phyloP scores from a whole-genome alignment of 2,797 vertebrate genomes.

The Tenualosa thibaudeaui region DNA sequence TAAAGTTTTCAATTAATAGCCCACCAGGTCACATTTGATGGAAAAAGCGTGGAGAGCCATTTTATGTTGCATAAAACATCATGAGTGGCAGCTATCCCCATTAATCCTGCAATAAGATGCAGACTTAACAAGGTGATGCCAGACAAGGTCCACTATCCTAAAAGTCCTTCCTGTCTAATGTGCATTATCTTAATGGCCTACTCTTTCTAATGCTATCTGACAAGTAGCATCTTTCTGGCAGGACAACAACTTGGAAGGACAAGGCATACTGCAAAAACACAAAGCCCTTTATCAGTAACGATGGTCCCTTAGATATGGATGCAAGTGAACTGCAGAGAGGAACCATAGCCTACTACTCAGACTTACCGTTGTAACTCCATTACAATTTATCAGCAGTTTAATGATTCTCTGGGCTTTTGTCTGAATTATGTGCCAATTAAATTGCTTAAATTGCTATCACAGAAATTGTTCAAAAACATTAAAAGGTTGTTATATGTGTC shows the following conservation, averaged over 20 bases:
- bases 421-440: not conserved
- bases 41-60: not conserved
- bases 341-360: not conserved
- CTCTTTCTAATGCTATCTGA: constrained; percentile 57
- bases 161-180: constrained; percentile 37
- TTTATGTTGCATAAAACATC: not conserved
- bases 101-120: not conserved
- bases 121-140: constrained; percentile 10
- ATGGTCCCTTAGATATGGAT: constrained; percentile 51
- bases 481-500: not conserved
- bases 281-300: constrained; percentile 53
- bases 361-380: not conserved
- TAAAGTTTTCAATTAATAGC: not conserved
- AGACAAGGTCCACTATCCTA: constrained; percentile 34
- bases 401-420: not conserved
- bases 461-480: not conserved
- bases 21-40: not conserved
- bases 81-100: constrained; percentile 1
- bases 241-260: constrained; percentile 45
- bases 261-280: constrained; percentile 36
- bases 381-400: not conserved
- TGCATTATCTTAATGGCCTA: constrained; percentile 63
- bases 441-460: no score
- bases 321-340: not conserved
- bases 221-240: constrained; percentile 58